Percentiles rank a stretch among this genome's conserved stretches.
Conservation (phyloP, 2,888 invertebrate species). For the Stramonita haemastoma region DNA sequence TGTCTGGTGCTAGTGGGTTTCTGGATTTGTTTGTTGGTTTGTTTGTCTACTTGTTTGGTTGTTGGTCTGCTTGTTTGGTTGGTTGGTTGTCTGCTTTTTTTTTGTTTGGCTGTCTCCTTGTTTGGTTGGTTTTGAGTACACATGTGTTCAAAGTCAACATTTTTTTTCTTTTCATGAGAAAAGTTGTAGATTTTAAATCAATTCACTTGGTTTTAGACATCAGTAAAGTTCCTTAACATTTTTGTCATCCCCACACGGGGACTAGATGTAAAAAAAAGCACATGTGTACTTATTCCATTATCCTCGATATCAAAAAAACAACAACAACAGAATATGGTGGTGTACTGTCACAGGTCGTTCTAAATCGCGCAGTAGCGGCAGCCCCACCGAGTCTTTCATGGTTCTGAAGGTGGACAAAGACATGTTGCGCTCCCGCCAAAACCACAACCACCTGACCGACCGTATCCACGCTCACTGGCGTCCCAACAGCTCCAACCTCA, state of each 20-base stretch:
- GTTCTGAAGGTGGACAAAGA: slow-evolving; percentile 55
- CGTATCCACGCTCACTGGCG: slow-evolving; percentile 67
- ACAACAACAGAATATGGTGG: too few relatives aligned
- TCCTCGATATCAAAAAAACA: too few relatives aligned
- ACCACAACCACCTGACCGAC: slow-evolving; percentile 58
- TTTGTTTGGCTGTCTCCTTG: not conserved
- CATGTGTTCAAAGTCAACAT: not conserved
- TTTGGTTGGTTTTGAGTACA: not conserved
- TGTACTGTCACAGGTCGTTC: slow-evolving; percentile 45
- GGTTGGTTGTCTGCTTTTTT: not conserved
- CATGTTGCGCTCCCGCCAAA: slow-evolving; percentile 55
- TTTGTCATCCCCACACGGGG: too few relatives aligned
- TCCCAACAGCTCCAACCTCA: slow-evolving; percentile 63
- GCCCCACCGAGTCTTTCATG: slow-evolving; percentile 53
- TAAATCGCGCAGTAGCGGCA: not conserved
- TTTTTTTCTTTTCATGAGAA: too few relatives aligned
- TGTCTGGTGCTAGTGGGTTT: not conserved
- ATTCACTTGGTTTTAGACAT: too few relatives aligned
- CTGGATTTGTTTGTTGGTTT: not conserved
- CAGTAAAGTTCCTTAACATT: too few relatives aligned
- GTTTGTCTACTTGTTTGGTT: not conserved
- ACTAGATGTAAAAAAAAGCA: too few relatives aligned
- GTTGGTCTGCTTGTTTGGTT: too few relatives aligned
- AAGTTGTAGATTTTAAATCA: too few relatives aligned
- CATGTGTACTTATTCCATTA: too few relatives aligned